These are phyloP conservation scores for Drosophila formosana DNA, from an alignment of 2,888 invertebrate species.

Conservation along the genomic window DNA sequence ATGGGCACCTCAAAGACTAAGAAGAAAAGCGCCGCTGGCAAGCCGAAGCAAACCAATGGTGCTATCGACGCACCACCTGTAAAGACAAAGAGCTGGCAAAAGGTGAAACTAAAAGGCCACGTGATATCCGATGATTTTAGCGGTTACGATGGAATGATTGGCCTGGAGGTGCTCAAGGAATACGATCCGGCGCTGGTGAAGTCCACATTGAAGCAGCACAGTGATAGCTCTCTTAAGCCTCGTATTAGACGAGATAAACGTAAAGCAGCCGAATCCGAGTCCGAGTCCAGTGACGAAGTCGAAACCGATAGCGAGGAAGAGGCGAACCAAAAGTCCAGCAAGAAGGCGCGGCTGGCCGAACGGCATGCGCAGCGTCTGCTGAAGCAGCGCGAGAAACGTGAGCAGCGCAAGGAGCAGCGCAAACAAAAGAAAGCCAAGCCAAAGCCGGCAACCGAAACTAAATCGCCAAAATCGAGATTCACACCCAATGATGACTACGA, in stretches of 20 bases:
- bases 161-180: conserved; percentile 91
- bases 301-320: conserved; percentile 28
- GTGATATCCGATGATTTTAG: conserved; percentile 85
- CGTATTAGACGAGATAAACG: conserved; percentile 72
- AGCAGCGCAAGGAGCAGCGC: conserved; percentile 59
- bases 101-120: conserved; percentile 88
- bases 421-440: conserved; percentile 30
- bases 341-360: conserved; percentile 73
- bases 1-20: conserved; percentile 41
- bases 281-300: conserved; percentile 37
- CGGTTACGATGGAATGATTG: conserved; percentile 89
- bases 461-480: conserved; percentile 9
- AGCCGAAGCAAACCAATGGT: conserved; percentile 16
- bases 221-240: conserved; percentile 1
- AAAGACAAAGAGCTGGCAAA: conserved; percentile 86
- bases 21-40: conserved; percentile 13
- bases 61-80: neutral
- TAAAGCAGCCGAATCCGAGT: conserved; percentile 15
- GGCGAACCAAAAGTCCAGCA: conserved; percentile 32
- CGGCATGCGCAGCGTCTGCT: conserved; percentile 57
- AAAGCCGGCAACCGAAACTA: conserved; percentile 3
- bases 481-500: conserved; percentile 52
- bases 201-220: conserved; percentile 84
- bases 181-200: conserved; percentile 87
- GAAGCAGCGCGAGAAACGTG: conserved; percentile 67